Evolutionary conservation across 2,113 vertebrate species (phyloP).

Genomic region (Hippocampus mohnikei): DNA sequence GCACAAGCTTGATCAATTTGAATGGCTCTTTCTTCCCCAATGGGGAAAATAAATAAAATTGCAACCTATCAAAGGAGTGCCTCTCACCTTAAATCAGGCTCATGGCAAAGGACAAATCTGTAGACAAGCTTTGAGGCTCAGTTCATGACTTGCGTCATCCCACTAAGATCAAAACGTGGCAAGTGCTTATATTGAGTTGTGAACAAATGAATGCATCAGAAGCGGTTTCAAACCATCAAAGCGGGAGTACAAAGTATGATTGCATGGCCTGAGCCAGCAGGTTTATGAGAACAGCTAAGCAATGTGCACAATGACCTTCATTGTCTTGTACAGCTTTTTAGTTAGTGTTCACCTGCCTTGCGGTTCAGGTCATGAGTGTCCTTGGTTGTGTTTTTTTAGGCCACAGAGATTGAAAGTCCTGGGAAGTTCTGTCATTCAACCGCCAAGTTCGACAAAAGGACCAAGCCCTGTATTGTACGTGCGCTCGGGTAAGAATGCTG

Average conservation of each 20-base stretch:
- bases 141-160: too few relatives aligned
- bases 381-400: neutral
- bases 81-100: neutral
- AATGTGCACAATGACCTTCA: neutral
- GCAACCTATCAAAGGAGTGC: too few relatives aligned
- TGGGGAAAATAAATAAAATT: too few relatives aligned
- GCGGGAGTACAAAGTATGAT: neutral
- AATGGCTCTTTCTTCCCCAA: too few relatives aligned
- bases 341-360: neutral
- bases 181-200: neutral
- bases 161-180: neutral
- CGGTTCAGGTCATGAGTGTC: neutral
- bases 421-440: neutral
- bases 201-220: neutral
- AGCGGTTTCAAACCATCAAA: neutral
- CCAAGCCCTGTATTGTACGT: neutral
- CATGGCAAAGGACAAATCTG: neutral
- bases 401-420: neutral
- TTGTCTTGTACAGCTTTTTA: neutral
- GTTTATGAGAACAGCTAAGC: neutral
- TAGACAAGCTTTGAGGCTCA: neutral
- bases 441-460: neutral
- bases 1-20: too few relatives aligned
- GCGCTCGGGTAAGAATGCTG: neutral
- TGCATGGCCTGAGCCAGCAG: neutral